Conservation (phyloP, 1,140 invertebrate genomes). For the Drosophila trapezifrons region DNA sequence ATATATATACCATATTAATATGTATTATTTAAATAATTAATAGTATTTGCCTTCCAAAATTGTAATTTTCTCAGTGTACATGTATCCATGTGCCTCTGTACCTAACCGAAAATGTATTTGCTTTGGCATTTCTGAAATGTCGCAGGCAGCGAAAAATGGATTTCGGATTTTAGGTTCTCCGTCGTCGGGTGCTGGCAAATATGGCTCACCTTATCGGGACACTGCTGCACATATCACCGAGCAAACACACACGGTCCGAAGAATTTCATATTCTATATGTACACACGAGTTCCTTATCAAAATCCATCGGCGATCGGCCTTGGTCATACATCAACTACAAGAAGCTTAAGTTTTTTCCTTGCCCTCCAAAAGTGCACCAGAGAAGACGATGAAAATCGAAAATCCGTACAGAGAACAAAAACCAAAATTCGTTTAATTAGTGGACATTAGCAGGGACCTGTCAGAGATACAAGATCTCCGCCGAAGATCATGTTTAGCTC, state of each 20-base stretch:
- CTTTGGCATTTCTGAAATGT: constrained; percentile 69
- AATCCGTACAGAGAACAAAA: not conserved
- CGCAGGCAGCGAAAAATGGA: constrained; percentile 64
- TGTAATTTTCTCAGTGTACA: not conserved
- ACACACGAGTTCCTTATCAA: constrained; percentile 33
- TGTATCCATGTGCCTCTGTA: constrained; percentile 23
- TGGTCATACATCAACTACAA: constrained; percentile 15
- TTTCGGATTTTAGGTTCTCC: constrained; percentile 54
- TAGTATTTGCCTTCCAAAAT: not conserved
- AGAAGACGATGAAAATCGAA: constrained; percentile 4
- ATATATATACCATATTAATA: no score
- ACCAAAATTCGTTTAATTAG: constrained; percentile 27
- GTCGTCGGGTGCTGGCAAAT: constrained; percentile 24
- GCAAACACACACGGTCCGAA: constrained; percentile 23
- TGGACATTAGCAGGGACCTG: constrained; percentile 37
- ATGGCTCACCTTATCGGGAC: constrained; percentile 42
- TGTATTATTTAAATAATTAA: no score
- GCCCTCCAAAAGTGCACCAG: constrained; percentile 1
- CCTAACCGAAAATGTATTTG: constrained; percentile 51
- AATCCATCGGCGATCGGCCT: constrained; percentile 37
- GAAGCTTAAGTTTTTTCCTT: constrained; percentile 9
- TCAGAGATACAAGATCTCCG: constrained; percentile 21
- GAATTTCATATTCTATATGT: constrained; percentile 11
- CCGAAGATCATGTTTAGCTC: constrained; percentile 20
- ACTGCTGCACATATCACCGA: constrained; percentile 39